These are phyloP conservation scores for Paedocypris sp. DNA, from an alignment of 2,113 vertebrate genomes.

Conservation along the genomic window DNA sequence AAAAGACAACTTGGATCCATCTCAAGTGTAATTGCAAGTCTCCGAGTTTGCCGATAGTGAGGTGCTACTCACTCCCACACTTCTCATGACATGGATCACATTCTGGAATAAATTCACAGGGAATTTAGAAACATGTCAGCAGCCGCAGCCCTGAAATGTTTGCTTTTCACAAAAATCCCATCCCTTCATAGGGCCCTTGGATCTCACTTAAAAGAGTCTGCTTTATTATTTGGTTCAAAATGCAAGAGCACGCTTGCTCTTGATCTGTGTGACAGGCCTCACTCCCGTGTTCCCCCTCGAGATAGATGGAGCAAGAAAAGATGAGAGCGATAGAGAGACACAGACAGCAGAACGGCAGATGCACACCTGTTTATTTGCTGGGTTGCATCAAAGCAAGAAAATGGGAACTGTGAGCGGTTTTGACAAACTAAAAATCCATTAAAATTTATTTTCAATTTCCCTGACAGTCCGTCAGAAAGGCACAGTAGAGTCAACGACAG, in stretches of 20 bases:
- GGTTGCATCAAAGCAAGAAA: slow-evolving; percentile 15
- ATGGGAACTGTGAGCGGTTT: slow-evolving; percentile 6
- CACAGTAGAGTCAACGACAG: background rate
- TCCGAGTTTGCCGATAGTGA: background rate
- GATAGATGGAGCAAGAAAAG: slow-evolving; percentile 1
- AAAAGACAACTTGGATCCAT: background rate
- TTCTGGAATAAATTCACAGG: slow-evolving; percentile 16
- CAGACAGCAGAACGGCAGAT: slow-evolving; percentile 1
- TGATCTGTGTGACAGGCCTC: slow-evolving; percentile 20
- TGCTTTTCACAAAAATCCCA: slow-evolving; percentile 10
- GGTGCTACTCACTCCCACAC: slow-evolving; percentile 1
- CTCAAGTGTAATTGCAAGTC: background rate
- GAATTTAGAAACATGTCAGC: slow-evolving; percentile 19
- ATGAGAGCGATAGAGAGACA: background rate
- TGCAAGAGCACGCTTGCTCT: slow-evolving; percentile 14
- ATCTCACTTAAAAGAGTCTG: slow-evolving; percentile 23
- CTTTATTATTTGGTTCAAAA: slow-evolving; percentile 34
- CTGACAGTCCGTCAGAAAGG: background rate
- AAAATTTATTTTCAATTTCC: background rate
- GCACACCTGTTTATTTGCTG: slow-evolving; percentile 23
- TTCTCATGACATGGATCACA: background rate
- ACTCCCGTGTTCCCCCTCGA: background rate
- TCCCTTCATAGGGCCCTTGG: slow-evolving; percentile 13
- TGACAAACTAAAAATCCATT: background rate
- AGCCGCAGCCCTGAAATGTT: background rate